phyloP scores from a whole-genome alignment of 2,797 vertebrate species.

The Dendrocincla fuliginosa region DNA sequence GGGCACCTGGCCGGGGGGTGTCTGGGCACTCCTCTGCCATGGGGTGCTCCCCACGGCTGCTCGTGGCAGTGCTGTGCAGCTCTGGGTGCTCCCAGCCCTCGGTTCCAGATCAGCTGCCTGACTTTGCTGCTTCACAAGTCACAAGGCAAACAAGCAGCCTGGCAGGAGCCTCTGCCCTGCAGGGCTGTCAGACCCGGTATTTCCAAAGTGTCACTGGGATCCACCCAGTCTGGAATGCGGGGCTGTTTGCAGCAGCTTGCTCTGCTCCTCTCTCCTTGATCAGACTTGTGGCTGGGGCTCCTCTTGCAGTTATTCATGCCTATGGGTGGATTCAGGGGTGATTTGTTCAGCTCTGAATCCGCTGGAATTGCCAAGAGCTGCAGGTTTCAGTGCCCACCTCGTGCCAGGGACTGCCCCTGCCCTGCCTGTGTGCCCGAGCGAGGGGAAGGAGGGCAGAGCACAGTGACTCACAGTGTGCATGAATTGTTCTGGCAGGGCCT shows the following conservation, averaged over 20 bases:
- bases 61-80: neutral
- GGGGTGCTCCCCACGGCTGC: neutral
- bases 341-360: neutral
- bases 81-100: neutral
- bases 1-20: neutral
- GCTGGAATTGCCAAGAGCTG: fast-evolving
- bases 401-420: neutral
- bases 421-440: neutral
- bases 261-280: neutral
- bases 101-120: neutral
- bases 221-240: neutral
- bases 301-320: neutral
- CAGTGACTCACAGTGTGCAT: neutral
- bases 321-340: neutral
- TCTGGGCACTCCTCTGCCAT: neutral
- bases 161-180: neutral
- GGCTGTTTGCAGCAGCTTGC: neutral
- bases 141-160: neutral
- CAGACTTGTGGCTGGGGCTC: neutral
- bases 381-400: neutral
- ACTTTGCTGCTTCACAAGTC: neutral
- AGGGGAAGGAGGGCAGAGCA: neutral
- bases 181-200: neutral
- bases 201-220: neutral
- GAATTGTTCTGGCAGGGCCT: slow-evolving; percentile 4